Conservation (phyloP, 2,797 vertebrate species). For the Mycteria americana region DNA sequence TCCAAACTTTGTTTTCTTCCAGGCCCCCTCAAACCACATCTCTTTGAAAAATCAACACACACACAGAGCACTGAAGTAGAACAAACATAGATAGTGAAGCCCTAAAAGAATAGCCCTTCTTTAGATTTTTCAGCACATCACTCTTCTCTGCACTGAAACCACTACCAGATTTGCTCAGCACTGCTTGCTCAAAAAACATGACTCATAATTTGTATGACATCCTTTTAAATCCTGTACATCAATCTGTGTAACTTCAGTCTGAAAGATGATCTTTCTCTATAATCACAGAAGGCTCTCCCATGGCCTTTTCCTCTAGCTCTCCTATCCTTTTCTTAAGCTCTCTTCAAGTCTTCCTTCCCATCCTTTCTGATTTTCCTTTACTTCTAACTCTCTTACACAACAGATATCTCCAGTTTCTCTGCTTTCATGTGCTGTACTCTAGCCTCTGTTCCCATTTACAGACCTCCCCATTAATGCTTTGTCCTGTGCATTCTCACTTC, state of each 20-base stretch:
- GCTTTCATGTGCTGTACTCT: not conserved
- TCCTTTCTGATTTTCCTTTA: not conserved
- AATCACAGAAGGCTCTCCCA: not conserved
- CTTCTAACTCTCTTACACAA: not conserved
- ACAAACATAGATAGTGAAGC: not conserved
- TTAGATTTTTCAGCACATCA: not conserved
- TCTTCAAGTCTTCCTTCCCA: not conserved
- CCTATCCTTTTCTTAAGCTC: not conserved
- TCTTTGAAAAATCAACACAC: not conserved
- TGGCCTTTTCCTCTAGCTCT: not conserved
- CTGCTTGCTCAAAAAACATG: not conserved
- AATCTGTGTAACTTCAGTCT: not conserved
- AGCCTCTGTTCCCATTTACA: not conserved
- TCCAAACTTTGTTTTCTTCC: not conserved
- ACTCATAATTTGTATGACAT: not conserved
- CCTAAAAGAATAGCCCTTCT: not conserved
- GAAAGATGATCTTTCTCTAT: not conserved
- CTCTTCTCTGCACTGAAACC: not conserved
- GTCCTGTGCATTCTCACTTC: not conserved
- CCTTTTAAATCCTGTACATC: not conserved
- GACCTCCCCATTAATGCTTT: rapidly evolving
- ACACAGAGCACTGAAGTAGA: not conserved
- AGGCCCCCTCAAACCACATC: not conserved
- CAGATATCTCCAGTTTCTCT: not conserved
- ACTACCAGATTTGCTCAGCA: not conserved